Evolutionary conservation across 2,797 vertebrate genomes (phyloP).

Genomic region (Pipistrellus pygmaeus): DNA sequence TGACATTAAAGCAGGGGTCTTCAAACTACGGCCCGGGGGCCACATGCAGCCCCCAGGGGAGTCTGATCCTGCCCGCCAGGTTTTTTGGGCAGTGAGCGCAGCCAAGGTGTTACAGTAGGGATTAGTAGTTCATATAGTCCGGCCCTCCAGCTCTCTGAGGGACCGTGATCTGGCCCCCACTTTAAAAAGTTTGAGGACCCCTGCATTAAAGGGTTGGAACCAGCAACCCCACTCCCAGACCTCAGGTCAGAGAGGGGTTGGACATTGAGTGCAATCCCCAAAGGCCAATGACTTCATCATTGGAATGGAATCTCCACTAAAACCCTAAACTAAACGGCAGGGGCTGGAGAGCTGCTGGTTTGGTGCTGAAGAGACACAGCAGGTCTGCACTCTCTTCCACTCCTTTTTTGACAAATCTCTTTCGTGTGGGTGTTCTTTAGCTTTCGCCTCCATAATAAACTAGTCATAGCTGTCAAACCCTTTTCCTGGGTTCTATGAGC

Average conservation of each 20-base stretch:
- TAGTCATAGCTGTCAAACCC: background rate
- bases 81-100: too few species aligned
- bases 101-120: too few species aligned
- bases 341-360: background rate
- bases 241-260: background rate
- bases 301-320: background rate
- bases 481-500: background rate
- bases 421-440: background rate
- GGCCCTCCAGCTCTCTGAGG: too few species aligned
- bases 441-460: background rate
- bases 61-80: too few species aligned
- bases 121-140: too few species aligned
- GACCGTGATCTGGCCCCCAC: too few species aligned
- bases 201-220: background rate
- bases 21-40: too few species aligned
- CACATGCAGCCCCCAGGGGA: too few species aligned
- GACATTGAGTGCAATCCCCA: background rate
- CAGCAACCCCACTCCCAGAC: background rate
- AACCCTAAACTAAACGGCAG: too few species aligned
- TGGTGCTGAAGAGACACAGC: background rate
- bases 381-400: background rate
- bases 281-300: background rate
- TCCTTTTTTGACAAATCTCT: background rate
- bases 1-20: background rate
- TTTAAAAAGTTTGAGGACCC: too few species aligned